Percentiles rank a stretch among this genome's conserved stretches.
Conservation (phyloP, 2,888 invertebrate genomes). For the Nomada fabriciana region DNA sequence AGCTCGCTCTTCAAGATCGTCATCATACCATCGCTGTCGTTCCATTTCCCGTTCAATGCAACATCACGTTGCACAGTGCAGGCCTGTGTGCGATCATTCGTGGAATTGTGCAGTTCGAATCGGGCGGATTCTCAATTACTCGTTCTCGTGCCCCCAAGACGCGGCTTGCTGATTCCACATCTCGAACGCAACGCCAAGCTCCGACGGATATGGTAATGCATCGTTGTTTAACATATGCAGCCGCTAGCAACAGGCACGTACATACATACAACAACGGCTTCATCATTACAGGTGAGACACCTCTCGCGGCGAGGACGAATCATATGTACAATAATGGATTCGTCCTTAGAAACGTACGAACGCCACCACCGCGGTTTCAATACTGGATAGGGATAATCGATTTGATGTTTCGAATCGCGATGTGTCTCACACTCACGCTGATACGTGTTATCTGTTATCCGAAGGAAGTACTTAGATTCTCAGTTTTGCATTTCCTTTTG, state of each 20-base stretch:
- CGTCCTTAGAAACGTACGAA: constrained; percentile 49
- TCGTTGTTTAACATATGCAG: constrained; percentile 75
- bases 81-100: constrained; percentile 4
- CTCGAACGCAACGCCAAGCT: constrained; percentile 44
- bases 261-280: constrained; percentile 77
- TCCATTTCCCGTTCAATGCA: constrained; percentile 4
- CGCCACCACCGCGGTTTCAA: constrained; percentile 32
- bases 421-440: background rate
- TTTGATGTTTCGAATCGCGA: constrained; percentile 14
- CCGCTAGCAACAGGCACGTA: constrained; percentile 72
- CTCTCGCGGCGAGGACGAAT: constrained; percentile 61
- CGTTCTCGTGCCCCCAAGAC: constrained; percentile 54
- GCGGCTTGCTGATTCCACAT: constrained; percentile 30
- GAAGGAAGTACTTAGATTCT: no score
- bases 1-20: background rate
- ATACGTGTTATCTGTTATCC: background rate
- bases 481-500: no score
- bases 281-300: constrained; percentile 77
- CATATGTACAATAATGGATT: constrained; percentile 50
- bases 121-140: constrained; percentile 56
- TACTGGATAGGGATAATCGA: constrained; percentile 38
- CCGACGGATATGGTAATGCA: constrained; percentile 75
- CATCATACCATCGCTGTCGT: background rate
- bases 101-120: constrained; percentile 21
- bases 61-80: background rate